A percentile compares a stretch with the other conserved stretches of the same genome.
Evolutionary conservation across 2,113 vertebrate species (phyloP).

Genomic region (Dipodomys spectabilis): DNA sequence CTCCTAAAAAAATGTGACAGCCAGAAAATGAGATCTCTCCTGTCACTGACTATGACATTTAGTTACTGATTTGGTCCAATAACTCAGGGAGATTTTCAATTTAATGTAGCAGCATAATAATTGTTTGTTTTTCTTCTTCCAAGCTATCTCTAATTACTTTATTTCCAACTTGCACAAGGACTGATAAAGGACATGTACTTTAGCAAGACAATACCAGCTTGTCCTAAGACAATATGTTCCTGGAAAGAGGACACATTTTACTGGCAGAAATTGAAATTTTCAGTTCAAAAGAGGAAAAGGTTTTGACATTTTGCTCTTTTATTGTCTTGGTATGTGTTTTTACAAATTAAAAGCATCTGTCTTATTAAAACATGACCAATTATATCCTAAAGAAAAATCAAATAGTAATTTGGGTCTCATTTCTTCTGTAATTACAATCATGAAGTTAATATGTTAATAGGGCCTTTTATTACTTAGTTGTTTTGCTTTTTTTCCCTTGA

Average conservation of each 20-base stretch:
- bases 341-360: slow-evolving; percentile 36
- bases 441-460: slow-evolving; percentile 35
- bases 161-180: slow-evolving; percentile 81
- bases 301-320: slow-evolving; percentile 46
- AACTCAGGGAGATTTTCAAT: slow-evolving; percentile 84
- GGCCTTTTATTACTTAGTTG: not conserved
- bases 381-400: slow-evolving; percentile 52
- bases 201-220: slow-evolving; percentile 79
- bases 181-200: slow-evolving; percentile 81
- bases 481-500: not conserved
- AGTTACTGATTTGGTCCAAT: slow-evolving; percentile 85
- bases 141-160: slow-evolving; percentile 84
- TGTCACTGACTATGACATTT: slow-evolving; percentile 84
- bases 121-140: slow-evolving; percentile 85
- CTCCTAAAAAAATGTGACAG: slow-evolving; percentile 77
- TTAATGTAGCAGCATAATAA: slow-evolving; percentile 80
- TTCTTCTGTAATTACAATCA: slow-evolving; percentile 12
- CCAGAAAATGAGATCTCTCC: slow-evolving; percentile 86
- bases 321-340: slow-evolving; percentile 31
- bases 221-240: slow-evolving; percentile 78
- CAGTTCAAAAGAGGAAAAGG: slow-evolving; percentile 19
- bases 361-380: slow-evolving; percentile 58
- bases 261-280: slow-evolving; percentile 68
- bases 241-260: slow-evolving; percentile 22
- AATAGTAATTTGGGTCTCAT: slow-evolving; percentile 1